Percentiles rank a stretch among this genome's conserved stretches.
These are phyloP conservation scores for Gymnoscopelus microlampas DNA, from an alignment of 2,797 vertebrate genomes.

Conservation along the genomic window DNA sequence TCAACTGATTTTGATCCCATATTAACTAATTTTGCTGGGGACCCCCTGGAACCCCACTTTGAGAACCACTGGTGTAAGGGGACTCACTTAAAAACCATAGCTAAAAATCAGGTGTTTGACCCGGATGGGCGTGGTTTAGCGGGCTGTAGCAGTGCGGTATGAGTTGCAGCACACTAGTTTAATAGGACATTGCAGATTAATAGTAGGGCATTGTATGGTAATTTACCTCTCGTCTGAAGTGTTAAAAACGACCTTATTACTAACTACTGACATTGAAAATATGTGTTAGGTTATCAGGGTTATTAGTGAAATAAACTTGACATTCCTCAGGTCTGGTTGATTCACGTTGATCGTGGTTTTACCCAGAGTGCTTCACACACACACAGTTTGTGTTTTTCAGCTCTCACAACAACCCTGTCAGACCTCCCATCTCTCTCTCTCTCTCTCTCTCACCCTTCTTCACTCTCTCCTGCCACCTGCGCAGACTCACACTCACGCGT, in stretches of 20 bases:
- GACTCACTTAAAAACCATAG: too few species aligned
- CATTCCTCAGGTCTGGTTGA: constrained; percentile 5
- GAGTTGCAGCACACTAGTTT: too few species aligned
- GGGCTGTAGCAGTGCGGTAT: too few species aligned
- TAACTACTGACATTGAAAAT: constrained; percentile 12
- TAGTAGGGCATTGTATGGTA: too few species aligned
- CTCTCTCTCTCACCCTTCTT: constrained; percentile 50
- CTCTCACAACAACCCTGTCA: constrained; percentile 61
- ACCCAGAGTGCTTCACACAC: constrained; percentile 38
- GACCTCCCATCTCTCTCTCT: constrained; percentile 46
- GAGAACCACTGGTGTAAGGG: too few species aligned
- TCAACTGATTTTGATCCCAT: too few species aligned
- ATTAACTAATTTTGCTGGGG: too few species aligned
- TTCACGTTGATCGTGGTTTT: constrained; percentile 26
- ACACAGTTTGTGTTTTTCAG: constrained; percentile 44
- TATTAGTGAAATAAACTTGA: constrained; percentile 19
- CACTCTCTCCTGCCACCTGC: constrained; percentile 66
- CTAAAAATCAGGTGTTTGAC: too few species aligned
- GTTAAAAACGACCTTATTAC: not conserved
- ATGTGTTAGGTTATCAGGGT: constrained; percentile 24
- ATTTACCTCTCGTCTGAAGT: too few species aligned
- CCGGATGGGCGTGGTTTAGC: too few species aligned
- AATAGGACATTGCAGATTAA: too few species aligned
- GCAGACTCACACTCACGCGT: constrained; percentile 56
- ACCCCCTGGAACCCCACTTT: too few species aligned